Evolutionary conservation across 2,797 vertebrate genomes (phyloP).

Genomic region (Helicolenus hilgendorfi): DNA sequence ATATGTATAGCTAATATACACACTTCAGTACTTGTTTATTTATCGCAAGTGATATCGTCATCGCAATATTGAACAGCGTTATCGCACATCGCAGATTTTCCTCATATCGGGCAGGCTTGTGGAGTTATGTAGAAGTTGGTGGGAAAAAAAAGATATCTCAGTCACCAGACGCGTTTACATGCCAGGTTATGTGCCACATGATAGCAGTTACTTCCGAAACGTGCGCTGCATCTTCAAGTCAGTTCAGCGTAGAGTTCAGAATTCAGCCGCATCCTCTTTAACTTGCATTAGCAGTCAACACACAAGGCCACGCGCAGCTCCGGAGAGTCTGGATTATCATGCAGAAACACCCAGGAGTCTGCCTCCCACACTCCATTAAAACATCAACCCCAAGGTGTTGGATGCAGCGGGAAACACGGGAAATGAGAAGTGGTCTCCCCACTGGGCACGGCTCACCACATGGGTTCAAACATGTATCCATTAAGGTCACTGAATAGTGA

Average conservation of each 20-base stretch:
- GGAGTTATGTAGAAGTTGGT: background rate
- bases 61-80: background rate
- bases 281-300: slow-evolving; percentile 66
- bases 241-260: slow-evolving; percentile 13
- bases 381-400: slow-evolving; percentile 61
- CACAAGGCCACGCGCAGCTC: slow-evolving; percentile 49
- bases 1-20: background rate
- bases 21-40: background rate
- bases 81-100: background rate
- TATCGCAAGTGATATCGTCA: background rate
- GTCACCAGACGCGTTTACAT: background rate
- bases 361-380: slow-evolving; percentile 76
- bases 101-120: background rate
- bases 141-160: background rate
- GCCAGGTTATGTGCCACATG: background rate
- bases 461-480: slow-evolving; percentile 33
- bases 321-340: slow-evolving; percentile 68
- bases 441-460: slow-evolving; percentile 37
- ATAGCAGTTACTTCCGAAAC: background rate
- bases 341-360: slow-evolving; percentile 65
- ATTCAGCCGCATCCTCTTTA: slow-evolving; percentile 39
- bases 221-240: background rate
- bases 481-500: slow-evolving; percentile 41
- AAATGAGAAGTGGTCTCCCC: slow-evolving; percentile 32
- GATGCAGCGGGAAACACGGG: slow-evolving; percentile 40